Evolutionary conservation across 1,140 invertebrate genomes (phyloP), one percentile per base, ranked within the genome.

Genomic region (Trachelipus rathkii): DNA sequence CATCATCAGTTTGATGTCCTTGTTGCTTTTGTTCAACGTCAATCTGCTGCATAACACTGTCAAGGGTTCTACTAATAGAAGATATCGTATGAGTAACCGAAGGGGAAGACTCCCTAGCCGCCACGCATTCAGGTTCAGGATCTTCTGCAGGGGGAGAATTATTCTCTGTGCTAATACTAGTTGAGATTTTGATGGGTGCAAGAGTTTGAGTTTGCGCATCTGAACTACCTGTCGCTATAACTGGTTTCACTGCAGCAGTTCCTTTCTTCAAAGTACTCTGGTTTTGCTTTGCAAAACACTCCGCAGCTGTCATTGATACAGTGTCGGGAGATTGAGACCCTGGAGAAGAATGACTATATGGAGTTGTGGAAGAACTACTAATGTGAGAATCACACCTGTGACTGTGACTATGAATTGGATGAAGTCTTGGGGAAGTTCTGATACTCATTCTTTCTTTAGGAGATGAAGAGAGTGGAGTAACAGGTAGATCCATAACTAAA

Each of bases 401-500:
- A 69, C 79, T 77, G 80, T 82, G 4, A 89, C 81, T 74, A 67
- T 76, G 73, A 33, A 75, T 67, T 60, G 75, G 74, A 43, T 76
- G 74, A 50, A 73, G 70, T 50, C 77, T 72, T 13, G 77, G 77
- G 70, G 77, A 78, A 50, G 73, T 72, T 1, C 74, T 75, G 24
- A 74, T 83, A 84, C 80, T 85, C 80, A 71, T 83, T 82, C 83
- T 85, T 68, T 88, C 86, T 79, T 89, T 87, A 0, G 87, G 83
- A 78, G 83, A 84, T 68, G 83, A 83, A 69, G 81, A 78, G 19
- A 79, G 68, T 23, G 79, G 79, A 76, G 82, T 82, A 3, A 90
- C 82, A 10, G 93, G 93, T 70, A 95, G 85, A 84, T 95, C 93
- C 88, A 95, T 92, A 44, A 96, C 93, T n/a, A 96, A 86, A 85